Evolutionary conservation across 2,888 invertebrate species (phyloP), one percentile per base, ranked within the genome.

Genomic region (Spilosoma lubricipeda): DNA sequence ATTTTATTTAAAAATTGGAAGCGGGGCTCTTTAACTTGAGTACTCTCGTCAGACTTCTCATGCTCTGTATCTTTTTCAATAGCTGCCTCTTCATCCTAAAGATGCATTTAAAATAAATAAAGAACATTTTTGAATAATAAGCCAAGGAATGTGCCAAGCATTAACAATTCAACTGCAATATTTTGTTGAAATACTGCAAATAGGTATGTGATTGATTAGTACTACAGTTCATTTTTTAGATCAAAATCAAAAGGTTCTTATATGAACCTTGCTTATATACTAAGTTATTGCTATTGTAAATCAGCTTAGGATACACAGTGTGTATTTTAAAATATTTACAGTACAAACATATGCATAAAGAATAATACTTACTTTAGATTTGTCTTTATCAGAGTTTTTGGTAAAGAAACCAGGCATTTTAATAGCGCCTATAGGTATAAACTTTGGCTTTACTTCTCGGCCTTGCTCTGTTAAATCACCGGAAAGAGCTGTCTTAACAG

Each of bases 361-460:
- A 18, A 63, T 63, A 0, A 63, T 30, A 63, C 76, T 80, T 93
- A 97, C 97, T 97, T 97, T 98, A 92, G 96, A 96, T 82, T 96
- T 97, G 90, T 97, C 97, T 89, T 97, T 97, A 80, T 98, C 97
- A 83, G 97, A 97, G 89, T 97, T 97, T 84, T 97, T 97, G 77
- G 97, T 97, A 87, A 98, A 98, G 93, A 98, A 98, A 27, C 98
- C 98, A 8, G 98, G 98, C 97, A 98, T 97, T 94, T 98, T 98
- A 81, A 98, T 98, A n/a, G 98, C 98, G 70, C 98, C 98, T 86
- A 98, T 98, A 8, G 98, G 98, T 86, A 98, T 98, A 90, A 98
- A 98, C 90, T 97, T 98, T 76, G 97, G 97, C 88, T 97, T 97
- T 52, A 97, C 97, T 93, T 97, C 97, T 78, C 97, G 96, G 70